A percentile compares a stretch with the other conserved stretches of the same genome.
Evolutionary conservation across 2,797 vertebrate species (phyloP).

Genomic region (Girardinus metallicus): DNA sequence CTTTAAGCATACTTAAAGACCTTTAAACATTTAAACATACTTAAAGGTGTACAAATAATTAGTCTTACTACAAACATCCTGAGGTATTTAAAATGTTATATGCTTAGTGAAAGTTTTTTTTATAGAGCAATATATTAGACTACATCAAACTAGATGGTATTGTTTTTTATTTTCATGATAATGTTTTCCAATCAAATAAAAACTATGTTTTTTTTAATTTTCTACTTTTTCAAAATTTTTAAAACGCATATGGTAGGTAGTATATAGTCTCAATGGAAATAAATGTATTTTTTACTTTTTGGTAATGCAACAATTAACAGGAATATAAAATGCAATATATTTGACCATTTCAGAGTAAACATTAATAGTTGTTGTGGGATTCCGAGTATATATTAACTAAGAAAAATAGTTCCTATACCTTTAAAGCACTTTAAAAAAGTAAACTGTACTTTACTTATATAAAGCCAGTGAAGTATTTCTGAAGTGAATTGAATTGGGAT

Average conservation of each 20-base stretch:
- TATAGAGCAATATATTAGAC: not conserved
- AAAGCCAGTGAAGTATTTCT: not conserved
- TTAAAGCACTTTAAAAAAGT: no score
- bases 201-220: not conserved
- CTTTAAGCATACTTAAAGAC: not conserved
- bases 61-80: not conserved
- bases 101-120: not conserved
- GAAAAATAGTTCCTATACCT: not conserved
- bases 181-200: not conserved
- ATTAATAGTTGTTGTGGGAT: not conserved
- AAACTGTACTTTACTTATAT: no score
- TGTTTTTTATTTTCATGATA: not conserved
- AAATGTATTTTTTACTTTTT: not conserved
- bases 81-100: not conserved
- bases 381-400: not conserved
- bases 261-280: not conserved
- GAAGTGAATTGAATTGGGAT: not conserved
- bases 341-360: not conserved
- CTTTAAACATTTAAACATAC: not conserved
- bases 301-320: not conserved
- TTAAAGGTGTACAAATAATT: not conserved
- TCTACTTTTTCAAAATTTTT: not conserved
- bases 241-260: not conserved
- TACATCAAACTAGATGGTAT: no score
- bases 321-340: not conserved